Conservation (phyloP, 2,113 vertebrate species). For the Dipodomys stephensi region DNA sequence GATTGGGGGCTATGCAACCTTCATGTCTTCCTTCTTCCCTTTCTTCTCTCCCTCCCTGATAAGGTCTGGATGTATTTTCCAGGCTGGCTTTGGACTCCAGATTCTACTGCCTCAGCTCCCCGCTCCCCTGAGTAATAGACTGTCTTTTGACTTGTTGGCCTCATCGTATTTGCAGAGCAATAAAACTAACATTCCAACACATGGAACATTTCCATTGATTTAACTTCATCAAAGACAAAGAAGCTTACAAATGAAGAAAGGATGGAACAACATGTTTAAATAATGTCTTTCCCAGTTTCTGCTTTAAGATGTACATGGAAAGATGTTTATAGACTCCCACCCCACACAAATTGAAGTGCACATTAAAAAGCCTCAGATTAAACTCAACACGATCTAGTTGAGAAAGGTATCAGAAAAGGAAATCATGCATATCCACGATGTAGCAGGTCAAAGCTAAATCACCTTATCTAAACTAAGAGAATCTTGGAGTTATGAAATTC, state of each 20-base stretch:
- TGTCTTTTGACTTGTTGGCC: not conserved
- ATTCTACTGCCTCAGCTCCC: not conserved
- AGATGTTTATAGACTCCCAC: not conserved
- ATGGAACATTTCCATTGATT: not conserved
- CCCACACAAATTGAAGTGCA: not conserved
- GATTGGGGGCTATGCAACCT: not conserved
- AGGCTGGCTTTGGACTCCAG: not conserved
- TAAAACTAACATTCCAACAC: constrained; percentile 23
- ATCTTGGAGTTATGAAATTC: constrained; percentile 33
- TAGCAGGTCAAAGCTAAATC: constrained; percentile 34
- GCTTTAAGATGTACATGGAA: not conserved
- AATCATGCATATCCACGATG: not conserved
- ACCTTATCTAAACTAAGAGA: constrained; percentile 8
- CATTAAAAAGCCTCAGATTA: constrained; percentile 2
- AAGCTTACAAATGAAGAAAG: not conserved
- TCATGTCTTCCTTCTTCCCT: not conserved
- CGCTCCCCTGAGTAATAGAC: not conserved
- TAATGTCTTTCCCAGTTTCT: not conserved
- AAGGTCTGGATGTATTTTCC: not conserved
- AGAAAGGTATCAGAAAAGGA: not conserved
- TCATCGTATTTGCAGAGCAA: not conserved
- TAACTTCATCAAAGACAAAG: not conserved
- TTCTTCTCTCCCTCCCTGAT: not conserved
- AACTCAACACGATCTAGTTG: not conserved
- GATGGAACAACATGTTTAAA: not conserved